Conservation (phyloP, 2,797 vertebrate species). For the Malacoraja senta region DNA sequence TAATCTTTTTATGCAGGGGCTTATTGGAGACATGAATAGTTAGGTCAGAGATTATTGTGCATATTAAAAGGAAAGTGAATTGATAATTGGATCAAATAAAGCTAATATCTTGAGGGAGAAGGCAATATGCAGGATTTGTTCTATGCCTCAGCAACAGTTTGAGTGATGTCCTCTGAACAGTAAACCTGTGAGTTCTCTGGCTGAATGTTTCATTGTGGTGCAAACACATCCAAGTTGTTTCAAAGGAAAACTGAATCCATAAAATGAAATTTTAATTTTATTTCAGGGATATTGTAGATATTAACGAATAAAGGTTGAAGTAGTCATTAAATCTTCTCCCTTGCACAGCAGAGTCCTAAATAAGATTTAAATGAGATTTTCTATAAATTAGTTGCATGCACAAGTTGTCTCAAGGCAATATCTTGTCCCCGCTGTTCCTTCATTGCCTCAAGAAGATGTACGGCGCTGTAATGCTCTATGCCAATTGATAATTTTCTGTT, state of each 20-base stretch:
- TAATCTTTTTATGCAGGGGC: not conserved
- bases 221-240: not conserved
- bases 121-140: not conserved
- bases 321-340: not conserved
- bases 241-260: not conserved
- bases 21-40: not conserved
- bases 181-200: not conserved
- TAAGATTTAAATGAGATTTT: constrained; percentile 17
- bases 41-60: not conserved
- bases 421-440: not conserved
- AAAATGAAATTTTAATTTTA: constrained; percentile 7
- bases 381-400: not conserved
- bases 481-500: constrained; percentile 1
- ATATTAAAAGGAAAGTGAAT: not conserved
- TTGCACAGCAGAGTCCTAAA: not conserved
- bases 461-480: not conserved
- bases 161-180: not conserved
- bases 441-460: not conserved
- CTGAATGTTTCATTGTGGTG: not conserved
- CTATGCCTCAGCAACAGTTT: not conserved
- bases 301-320: constrained; percentile 7
- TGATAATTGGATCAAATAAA: not conserved
- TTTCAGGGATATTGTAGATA: not conserved
- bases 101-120: not conserved
- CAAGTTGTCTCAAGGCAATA: constrained; percentile 23